These are phyloP conservation scores for Ornithoptera priamus DNA, from an alignment of 2,888 invertebrate species.

Conservation along the genomic window DNA sequence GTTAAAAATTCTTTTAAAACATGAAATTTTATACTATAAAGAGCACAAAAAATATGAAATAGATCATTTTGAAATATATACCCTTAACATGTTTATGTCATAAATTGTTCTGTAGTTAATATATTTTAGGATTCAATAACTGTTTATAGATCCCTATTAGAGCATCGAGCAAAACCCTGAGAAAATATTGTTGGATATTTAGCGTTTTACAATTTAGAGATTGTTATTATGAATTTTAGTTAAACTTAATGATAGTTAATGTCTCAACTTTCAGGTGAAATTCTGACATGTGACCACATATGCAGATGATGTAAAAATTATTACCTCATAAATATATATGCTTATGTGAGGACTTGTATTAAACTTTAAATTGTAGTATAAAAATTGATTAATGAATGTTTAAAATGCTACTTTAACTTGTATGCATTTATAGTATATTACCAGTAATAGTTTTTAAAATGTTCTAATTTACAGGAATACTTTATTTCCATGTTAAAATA, in stretches of 20 bases:
- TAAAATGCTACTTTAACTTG: slow-evolving; percentile 30
- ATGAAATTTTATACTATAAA: slow-evolving; percentile 25
- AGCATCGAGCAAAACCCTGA: slow-evolving; percentile 19
- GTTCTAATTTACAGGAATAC: slow-evolving; percentile 20
- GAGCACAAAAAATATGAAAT: slow-evolving; percentile 25
- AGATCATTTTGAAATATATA: slow-evolving; percentile 25
- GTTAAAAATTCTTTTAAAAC: slow-evolving; percentile 27
- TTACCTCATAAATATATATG: slow-evolving; percentile 33
- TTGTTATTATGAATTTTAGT: slow-evolving; percentile 34
- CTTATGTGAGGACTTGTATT: slow-evolving; percentile 33
- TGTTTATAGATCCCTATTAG: slow-evolving; percentile 26
- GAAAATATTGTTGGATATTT: slow-evolving; percentile 33
- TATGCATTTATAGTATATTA: slow-evolving; percentile 33
- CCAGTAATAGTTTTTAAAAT: slow-evolving; percentile 22
- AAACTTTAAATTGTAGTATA: slow-evolving; percentile 28
- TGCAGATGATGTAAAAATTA: slow-evolving; percentile 29
- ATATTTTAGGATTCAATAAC: slow-evolving; percentile 27
- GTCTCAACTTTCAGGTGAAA: slow-evolving; percentile 17
- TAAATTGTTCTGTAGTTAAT: slow-evolving; percentile 27
- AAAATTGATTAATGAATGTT: slow-evolving; percentile 24
- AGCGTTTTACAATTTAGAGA: slow-evolving; percentile 34
- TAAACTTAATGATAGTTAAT: slow-evolving; percentile 21
- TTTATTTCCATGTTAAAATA: slow-evolving; percentile 32
- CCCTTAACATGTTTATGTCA: slow-evolving; percentile 25
- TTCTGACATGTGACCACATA: slow-evolving; percentile 19